Base-by-base conservation (phyloP, 2,113 vertebrate genomes). In the Phrynosoma platyrhinos region DNA sequence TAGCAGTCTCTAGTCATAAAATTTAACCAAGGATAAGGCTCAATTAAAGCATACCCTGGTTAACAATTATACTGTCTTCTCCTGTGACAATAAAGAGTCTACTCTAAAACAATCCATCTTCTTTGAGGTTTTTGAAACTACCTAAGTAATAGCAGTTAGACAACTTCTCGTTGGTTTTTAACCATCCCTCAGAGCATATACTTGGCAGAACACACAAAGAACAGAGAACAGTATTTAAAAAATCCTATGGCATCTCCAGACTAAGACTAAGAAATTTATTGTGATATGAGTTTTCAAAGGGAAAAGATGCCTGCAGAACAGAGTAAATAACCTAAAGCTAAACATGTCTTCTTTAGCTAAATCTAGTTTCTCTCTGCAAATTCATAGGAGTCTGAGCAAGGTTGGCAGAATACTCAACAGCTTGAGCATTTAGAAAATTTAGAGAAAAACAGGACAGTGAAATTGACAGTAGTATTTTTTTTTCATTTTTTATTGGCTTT, bases 281-380 rank as follows among this genome's bases (percentile, higher is more conserved):
- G 62, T 68, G n/a, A 66, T 12, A 77, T 30, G 12, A 77, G n/a
- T 18, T 53, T 88, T 62, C 5, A 47, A 30, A 72, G 47, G 32
- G 16, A 87, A 86, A 66, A 87, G 27, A 40, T 80, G 23, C 68
- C 36, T 30, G 21, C 21, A 87, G 62, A 78, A 83, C 42, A 88
- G 20, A 66, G 40, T 78, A 58, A 89, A n/a, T 14, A 82, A 86
- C 18, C 52, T 40, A 76, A 76, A 82, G 71, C 62, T 18, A 36
- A 71, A 58, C 62, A 82, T 78, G 23, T 9, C 20, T 5, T 47
- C 62, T 66, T 77, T 66, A 68, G n/a, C 20, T 53, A 40, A 68
- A 68, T 66, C 55, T 55, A 66, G 58, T 16, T 16, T n/a, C n/a
- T 76, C 58, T 76, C 36, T 82, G 53, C 8, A 68, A 14, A 52